Evolutionary conservation across 2,888 invertebrate species (phyloP), one percentile per base, ranked within the genome.

Genomic region (Synergus laeviventris): DNA sequence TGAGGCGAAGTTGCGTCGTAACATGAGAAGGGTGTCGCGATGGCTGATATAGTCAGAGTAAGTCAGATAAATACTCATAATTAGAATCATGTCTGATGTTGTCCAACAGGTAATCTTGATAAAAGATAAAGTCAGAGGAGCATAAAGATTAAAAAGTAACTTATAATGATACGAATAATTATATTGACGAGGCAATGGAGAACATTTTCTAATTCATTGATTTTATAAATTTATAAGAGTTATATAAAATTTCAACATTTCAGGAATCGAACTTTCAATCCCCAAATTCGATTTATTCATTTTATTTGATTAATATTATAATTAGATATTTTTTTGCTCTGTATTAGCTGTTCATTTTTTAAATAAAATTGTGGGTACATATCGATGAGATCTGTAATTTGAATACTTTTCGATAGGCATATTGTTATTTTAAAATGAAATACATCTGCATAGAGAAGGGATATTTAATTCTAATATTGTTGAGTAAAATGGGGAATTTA

Each of bases 31-130:
- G 16, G 36, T 62, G 39, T 62, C 39, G 62, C 62, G 21, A 62
- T 62, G 11, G 18, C 42, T 24, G 64, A 64, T 42, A 64, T 42
- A 42, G 64, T 42, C 64, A 64, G 64, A 64, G 39, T 16, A 45
- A 31, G 31, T 45, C 45, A 45, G 45, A n/a, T 16, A 64, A 64
- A 42, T 64, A 21, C 21, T 21, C 38, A 42, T 42, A 64, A 64
- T 64, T 64, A 42, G 42, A 21, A 21, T 64, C 42, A 64, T 64
- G n/a, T 62, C 62, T n/a, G 36, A 14, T 16, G 12, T 60, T 60
- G 21, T 60, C 60, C 60, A 60, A 24, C 21, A 60, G 31, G 24
- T 60, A 31, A 60, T 61, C 38, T 36, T 61, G 36, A 61, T 61
- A 36, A 61, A 36, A 7, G 7, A n/a, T 16, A 8, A 61, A 61